A percentile compares a stretch with the other conserved stretches of the same genome.
Conservation (phyloP, 2,888 invertebrate species). For the Cerceris ruficornis region DNA sequence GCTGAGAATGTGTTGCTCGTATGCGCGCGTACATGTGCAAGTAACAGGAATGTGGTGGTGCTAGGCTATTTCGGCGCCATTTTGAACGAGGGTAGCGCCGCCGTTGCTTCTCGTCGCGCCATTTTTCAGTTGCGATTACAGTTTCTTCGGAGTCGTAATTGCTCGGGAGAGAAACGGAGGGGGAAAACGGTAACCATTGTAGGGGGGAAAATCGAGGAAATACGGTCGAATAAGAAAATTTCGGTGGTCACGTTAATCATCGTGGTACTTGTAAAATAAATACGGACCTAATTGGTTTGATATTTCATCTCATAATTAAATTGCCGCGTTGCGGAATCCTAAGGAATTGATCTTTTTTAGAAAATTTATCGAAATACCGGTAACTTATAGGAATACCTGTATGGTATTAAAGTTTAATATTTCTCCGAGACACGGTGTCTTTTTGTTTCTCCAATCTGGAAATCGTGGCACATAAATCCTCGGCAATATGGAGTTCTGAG, state of each 20-base stretch:
- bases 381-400: too few relatives aligned
- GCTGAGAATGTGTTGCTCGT: conserved; percentile 13
- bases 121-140: conserved; percentile 37
- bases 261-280: neutral
- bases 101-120: conserved; percentile 45
- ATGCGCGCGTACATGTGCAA: conserved; percentile 21
- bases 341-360: too few relatives aligned
- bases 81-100: conserved; percentile 56
- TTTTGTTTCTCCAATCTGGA: conserved; percentile 39
- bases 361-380: too few relatives aligned
- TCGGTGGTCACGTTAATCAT: neutral
- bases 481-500: conserved; percentile 1
- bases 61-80: conserved; percentile 51
- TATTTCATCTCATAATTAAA: too few relatives aligned
- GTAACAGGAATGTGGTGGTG: conserved; percentile 10
- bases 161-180: neutral
- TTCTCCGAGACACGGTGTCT: conserved; percentile 37
- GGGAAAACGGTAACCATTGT: neutral
- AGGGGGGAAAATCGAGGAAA: conserved; percentile 15
- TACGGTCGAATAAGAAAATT: neutral
- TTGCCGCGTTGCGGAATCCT: too few relatives aligned
- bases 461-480: neutral
- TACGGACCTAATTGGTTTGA: neutral
- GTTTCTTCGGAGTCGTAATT: neutral
- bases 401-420: too few relatives aligned